Percentiles rank a stretch among this genome's conserved stretches.
These are phyloP conservation scores for Drosophila prostipennis DNA, from an alignment of 2,888 invertebrate genomes.

Conservation along the genomic window DNA sequence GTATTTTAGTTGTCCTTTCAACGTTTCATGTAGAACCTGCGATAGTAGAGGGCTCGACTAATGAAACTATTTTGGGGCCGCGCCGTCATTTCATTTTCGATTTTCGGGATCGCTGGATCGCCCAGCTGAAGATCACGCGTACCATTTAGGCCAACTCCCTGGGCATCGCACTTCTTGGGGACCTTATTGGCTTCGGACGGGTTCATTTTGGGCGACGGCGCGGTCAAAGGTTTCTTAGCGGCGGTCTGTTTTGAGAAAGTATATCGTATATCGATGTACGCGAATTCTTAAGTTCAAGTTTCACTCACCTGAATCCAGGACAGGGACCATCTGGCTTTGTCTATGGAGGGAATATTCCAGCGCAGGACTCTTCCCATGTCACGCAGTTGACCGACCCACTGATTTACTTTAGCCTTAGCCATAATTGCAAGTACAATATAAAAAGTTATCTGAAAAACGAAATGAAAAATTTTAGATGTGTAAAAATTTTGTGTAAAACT, in stretches of 20 bases:
- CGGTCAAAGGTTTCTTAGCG: not conserved
- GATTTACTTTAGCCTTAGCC: not conserved
- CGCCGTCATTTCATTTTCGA: not conserved
- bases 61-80: not conserved
- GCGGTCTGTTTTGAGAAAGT: not conserved
- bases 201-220: not conserved
- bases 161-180: not conserved
- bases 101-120: not conserved
- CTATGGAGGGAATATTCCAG: not conserved
- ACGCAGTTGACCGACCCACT: not conserved
- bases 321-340: not conserved
- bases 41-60: constrained; percentile 3
- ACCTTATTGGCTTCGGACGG: not conserved
- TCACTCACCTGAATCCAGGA: not conserved
- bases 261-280: too few species aligned
- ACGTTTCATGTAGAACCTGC: not conserved
- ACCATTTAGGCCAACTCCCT: not conserved
- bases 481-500: too few species aligned
- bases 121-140: not conserved
- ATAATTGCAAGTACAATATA: not conserved
- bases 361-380: not conserved
- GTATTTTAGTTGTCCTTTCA: not conserved
- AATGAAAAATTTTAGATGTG: too few species aligned
- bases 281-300: too few species aligned
- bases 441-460: not conserved